Conservation (phyloP, 2,113 vertebrate genomes). For the Vicugna pacos region DNA sequence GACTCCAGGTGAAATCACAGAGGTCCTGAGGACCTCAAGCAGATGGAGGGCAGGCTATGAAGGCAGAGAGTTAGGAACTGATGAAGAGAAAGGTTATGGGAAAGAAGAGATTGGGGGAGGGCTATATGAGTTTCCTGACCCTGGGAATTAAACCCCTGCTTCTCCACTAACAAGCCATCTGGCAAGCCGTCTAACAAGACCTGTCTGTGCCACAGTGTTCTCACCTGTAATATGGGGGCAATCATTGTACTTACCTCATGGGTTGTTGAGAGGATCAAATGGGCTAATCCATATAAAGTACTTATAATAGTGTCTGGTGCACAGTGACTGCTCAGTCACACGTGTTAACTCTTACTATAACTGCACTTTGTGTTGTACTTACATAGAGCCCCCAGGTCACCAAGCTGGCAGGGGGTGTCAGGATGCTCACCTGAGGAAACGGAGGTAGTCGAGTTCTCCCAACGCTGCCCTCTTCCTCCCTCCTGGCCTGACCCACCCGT, state of each 20-base stretch:
- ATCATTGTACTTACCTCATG: not conserved
- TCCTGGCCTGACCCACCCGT: not conserved
- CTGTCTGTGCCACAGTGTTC: not conserved
- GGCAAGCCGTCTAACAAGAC: not conserved
- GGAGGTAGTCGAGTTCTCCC: rapidly evolving
- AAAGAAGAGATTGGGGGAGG: not conserved
- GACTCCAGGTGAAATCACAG: not conserved
- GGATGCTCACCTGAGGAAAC: not conserved
- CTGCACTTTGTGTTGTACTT: not conserved
- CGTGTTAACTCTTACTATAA: not conserved
- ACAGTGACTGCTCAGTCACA: not conserved
- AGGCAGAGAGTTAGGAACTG: not conserved
- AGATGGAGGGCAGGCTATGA: not conserved
- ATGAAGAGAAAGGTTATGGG: not conserved
- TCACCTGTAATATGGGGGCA: not conserved
- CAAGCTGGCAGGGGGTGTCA: not conserved
- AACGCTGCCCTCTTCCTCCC: not conserved
- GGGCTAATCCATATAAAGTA: not conserved
- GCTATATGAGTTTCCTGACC: not conserved
- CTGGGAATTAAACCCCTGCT: not conserved
- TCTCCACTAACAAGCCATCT: not conserved
- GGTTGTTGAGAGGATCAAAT: not conserved
- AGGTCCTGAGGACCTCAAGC: not conserved
- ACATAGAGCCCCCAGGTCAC: not conserved
- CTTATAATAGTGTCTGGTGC: not conserved